A percentile compares a stretch with the other conserved stretches of the same genome.
Evolutionary conservation across 1,140 invertebrate species (phyloP).

Genomic region (Antheraea pernyi): DNA sequence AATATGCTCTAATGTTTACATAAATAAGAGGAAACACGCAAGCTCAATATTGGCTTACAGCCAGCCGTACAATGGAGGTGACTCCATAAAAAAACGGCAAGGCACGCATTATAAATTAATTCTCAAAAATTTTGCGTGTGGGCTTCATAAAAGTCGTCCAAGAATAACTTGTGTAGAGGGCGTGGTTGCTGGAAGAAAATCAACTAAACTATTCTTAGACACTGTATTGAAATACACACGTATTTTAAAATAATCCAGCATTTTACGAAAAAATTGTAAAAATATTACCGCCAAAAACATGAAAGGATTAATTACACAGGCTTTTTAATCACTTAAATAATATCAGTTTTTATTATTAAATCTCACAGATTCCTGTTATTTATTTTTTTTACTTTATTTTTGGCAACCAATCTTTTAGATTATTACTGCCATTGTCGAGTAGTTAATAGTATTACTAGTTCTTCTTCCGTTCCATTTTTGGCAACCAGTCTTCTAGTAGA

Average conservation of each 20-base stretch:
- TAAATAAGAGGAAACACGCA: conserved; percentile 40
- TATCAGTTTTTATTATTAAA: too few relatives aligned
- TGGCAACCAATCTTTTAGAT: too few relatives aligned
- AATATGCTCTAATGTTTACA: conserved; percentile 42
- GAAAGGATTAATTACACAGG: too few relatives aligned
- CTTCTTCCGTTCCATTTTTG: too few relatives aligned
- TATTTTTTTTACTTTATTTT: too few relatives aligned
- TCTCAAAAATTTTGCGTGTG: conserved; percentile 48
- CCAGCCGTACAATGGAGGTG: conserved; percentile 54
- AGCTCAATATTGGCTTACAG: conserved; percentile 47
- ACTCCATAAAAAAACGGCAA: conserved; percentile 52
- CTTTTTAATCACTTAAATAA: too few relatives aligned
- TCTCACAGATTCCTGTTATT: too few relatives aligned
- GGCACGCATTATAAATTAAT: conserved; percentile 48
- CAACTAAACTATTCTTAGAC: conserved; percentile 6
- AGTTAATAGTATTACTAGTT: too few relatives aligned
- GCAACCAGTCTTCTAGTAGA: too few relatives aligned
- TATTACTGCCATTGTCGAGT: too few relatives aligned
- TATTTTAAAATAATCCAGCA: too few relatives aligned
- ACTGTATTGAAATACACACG: not conserved
- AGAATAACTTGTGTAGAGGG: conserved; percentile 46
- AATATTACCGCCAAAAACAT: too few relatives aligned
- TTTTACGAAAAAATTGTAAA: not conserved
- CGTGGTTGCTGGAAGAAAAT: conserved; percentile 37
- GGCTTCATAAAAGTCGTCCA: conserved; percentile 53